Conservation (phyloP, 2,113 vertebrate genomes). For the Corythaeola cristata region DNA sequence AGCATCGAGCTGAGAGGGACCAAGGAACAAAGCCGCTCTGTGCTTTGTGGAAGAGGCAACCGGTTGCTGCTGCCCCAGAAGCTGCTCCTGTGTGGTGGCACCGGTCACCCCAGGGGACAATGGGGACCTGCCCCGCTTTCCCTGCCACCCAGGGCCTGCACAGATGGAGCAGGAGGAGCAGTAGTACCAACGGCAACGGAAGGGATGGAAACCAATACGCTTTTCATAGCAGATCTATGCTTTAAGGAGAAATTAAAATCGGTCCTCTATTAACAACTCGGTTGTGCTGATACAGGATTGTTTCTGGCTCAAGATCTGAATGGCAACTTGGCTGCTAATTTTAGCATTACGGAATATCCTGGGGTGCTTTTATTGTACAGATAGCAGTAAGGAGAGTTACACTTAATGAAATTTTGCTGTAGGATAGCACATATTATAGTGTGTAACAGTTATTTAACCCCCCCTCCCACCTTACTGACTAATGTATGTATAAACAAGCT, state of each 20-base stretch:
- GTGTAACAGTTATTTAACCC: not conserved
- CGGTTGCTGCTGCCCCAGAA: not conserved
- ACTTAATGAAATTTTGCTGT: not conserved
- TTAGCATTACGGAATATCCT: not conserved
- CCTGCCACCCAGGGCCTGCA: not conserved
- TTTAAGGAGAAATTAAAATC: not conserved
- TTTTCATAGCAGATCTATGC: not conserved
- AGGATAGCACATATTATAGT: not conserved
- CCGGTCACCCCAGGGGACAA: not conserved
- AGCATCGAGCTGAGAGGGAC: not conserved
- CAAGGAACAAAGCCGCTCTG: not conserved
- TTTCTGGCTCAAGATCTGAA: not conserved
- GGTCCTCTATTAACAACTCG: not conserved
- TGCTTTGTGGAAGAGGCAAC: not conserved
- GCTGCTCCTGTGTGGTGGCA: not conserved
- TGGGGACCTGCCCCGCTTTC: not conserved
- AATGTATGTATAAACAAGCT: not conserved
- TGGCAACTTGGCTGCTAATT: not conserved
- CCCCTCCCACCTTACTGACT: not conserved
- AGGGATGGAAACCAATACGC: not conserved
- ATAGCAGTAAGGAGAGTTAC: not conserved
- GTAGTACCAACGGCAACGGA: not conserved
- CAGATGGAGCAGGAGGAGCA: not conserved
- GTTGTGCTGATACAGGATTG: not conserved
- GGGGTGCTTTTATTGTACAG: not conserved